These are phyloP conservation scores for Notothenia rossii DNA, from an alignment of 2,113 vertebrate species.

Conservation along the genomic window DNA sequence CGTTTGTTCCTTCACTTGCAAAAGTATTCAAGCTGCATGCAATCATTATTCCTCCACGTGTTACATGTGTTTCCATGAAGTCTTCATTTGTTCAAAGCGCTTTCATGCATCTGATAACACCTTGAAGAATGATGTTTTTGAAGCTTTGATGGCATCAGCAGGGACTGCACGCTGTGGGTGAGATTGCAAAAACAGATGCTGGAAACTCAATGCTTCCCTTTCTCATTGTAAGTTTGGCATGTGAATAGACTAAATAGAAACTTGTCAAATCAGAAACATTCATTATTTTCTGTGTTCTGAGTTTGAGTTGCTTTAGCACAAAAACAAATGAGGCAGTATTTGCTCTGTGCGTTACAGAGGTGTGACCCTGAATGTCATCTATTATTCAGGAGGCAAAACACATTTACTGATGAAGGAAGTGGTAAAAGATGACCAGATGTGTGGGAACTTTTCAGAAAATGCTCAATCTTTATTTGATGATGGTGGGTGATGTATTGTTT, in stretches of 20 bases:
- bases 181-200: constrained; percentile 1
- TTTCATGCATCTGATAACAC: constrained; percentile 32
- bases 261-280: not conserved
- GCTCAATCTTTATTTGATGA: not conserved
- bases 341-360: not conserved
- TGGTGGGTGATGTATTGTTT: not conserved
- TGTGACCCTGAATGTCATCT: not conserved
- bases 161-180: not conserved
- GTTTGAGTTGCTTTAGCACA: not conserved
- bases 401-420: not conserved
- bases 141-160: not conserved
- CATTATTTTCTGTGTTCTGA: not conserved
- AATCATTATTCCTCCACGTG: not conserved
- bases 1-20: not conserved
- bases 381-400: not conserved
- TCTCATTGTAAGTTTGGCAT: not conserved
- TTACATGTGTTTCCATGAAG: constrained; percentile 17
- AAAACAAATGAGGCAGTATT: not conserved
- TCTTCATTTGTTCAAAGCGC: constrained; percentile 3
- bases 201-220: constrained; percentile 9
- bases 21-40: not conserved
- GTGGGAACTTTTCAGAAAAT: constrained; percentile 9
- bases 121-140: not conserved
- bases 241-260: constrained; percentile 3
- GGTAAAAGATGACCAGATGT: not conserved